Evolutionary conservation across 2,797 vertebrate genomes (phyloP), one percentile per base, ranked within the genome.

Genomic region (Zenarchopterus dispar): DNA sequence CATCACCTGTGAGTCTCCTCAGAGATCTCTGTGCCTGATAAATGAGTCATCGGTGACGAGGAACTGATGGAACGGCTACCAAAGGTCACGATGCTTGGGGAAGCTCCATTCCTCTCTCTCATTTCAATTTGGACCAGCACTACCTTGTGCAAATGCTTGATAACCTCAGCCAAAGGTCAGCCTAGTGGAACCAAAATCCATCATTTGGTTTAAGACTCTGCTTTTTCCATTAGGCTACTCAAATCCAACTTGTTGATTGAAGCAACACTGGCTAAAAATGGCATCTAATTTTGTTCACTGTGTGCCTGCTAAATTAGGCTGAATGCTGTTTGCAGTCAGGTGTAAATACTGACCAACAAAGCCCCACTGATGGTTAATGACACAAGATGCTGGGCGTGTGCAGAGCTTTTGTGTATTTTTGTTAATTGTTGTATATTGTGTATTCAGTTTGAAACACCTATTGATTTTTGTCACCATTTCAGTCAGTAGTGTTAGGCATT

Each of bases 1-100:
- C 74, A 80, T 74, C 84, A 90, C 88, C 90, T 91, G 87, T 77
- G 84, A 75, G 75, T 44, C 75, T 80, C 79, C 72, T 59, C 56
- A 16, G 71, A 77, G 77, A 73, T 71, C 23, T 0, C 39, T 10
- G 24, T n/a, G 75, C 57, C 87, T 91, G 90, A 93, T 91, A 88
- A 92, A 93, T 89, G 89, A 87, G 87, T 82, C 77, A 78, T 76
- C 63, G 66, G 82, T 91, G 91, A 88, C 71, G 78, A 85, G 85
- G 81, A 84, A 80, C 86, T 89, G 84, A 90, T 86, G 78, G 87
- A 92, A 86, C 75, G 70, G 77, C 81, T 62, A 36, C 66, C 79
- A 90, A 89, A 91, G 91, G 92, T 92, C 90, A 90, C 8, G 67
- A 60, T 71, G 77, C 76, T 69, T n/a, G 69, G 69, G 74, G 80